phyloP scores from a whole-genome alignment of 2,888 invertebrate species.

The Gerris lacustris region DNA sequence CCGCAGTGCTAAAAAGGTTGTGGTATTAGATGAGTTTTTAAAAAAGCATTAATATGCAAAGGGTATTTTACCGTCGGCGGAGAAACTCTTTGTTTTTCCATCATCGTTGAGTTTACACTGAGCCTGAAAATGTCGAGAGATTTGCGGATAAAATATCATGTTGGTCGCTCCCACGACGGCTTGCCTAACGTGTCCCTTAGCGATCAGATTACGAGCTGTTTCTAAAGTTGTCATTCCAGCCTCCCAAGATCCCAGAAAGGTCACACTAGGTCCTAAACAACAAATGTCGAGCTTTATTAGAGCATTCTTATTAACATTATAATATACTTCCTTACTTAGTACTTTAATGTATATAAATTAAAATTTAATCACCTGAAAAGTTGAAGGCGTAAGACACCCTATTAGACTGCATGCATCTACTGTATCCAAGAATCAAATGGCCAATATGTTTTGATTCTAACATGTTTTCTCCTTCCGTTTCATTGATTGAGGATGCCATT shows the following conservation, averaged over 20 bases:
- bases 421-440: conserved; percentile 14
- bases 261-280: conserved; percentile 37
- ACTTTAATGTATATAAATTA: neutral
- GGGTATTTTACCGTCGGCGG: conserved; percentile 49
- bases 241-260: conserved; percentile 54
- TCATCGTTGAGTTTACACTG: conserved; percentile 63
- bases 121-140: conserved; percentile 68
- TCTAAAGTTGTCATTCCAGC: conserved; percentile 50
- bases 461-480: conserved; percentile 39
- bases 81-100: conserved; percentile 83
- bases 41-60: too few species aligned
- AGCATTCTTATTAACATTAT: too few species aligned
- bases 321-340: too few species aligned
- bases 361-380: conserved; percentile 13
- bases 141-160: conserved; percentile 56
- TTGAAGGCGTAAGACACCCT: conserved; percentile 17
- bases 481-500: conserved; percentile 38
- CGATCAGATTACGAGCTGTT: conserved; percentile 39
- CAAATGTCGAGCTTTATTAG: neutral
- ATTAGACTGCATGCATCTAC: conserved; percentile 18
- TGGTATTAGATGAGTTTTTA: too few species aligned
- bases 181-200: conserved; percentile 39
- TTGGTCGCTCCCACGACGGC: conserved; percentile 47
- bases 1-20: too few species aligned
- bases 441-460: conserved; percentile 42